These are phyloP conservation scores for Buphagus erythrorhynchus DNA, from an alignment of 2,797 vertebrate species.

Conservation along the genomic window DNA sequence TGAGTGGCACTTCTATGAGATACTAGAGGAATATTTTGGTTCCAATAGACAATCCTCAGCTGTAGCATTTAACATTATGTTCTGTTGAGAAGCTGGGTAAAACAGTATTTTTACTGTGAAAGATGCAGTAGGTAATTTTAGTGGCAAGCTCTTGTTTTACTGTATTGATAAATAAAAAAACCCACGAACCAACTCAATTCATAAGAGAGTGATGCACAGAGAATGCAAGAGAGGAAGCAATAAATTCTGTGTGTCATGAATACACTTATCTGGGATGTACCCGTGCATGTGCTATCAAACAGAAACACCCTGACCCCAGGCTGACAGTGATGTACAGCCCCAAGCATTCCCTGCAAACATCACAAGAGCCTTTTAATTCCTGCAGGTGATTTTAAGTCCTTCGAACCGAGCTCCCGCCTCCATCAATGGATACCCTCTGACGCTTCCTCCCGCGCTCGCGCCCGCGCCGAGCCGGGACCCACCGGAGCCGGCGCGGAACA, in stretches of 20 bases:
- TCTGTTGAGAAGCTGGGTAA: not conserved
- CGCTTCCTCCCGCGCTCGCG: fast-evolving
- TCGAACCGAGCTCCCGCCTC: not conserved
- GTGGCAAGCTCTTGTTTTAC: not conserved
- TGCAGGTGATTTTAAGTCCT: not conserved
- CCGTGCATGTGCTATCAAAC: fast-evolving
- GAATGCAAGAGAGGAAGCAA: not conserved
- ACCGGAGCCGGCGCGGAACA: not conserved
- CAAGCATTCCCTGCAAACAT: not conserved
- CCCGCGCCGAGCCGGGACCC: too few relatives aligned
- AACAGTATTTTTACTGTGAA: not conserved
- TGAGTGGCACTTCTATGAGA: not conserved
- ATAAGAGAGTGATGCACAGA: not conserved
- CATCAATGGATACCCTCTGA: fast-evolving
- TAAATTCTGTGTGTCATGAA: not conserved
- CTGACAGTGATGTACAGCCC: not conserved
- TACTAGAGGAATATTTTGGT: not conserved
- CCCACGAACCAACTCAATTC: not conserved
- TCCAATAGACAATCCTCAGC: not conserved
- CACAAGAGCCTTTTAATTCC: not conserved
- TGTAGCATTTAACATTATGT: not conserved
- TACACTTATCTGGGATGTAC: not conserved
- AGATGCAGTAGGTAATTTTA: fast-evolving
- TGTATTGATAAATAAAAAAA: not conserved
- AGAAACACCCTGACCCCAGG: not conserved